These are phyloP conservation scores for Holotrichia oblita DNA, from an alignment of 1,140 invertebrate species.

Conservation along the genomic window DNA sequence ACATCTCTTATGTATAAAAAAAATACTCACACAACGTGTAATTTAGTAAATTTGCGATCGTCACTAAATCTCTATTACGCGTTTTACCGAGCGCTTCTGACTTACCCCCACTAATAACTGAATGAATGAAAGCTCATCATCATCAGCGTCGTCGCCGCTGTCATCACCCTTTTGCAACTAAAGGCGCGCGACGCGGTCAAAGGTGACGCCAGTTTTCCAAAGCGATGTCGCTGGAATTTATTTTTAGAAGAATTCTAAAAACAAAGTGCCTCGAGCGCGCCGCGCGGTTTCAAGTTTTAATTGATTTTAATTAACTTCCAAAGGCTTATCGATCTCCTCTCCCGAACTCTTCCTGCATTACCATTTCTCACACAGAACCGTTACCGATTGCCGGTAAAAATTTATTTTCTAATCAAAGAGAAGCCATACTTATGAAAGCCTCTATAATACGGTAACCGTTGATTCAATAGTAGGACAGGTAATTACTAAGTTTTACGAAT, in stretches of 20 bases:
- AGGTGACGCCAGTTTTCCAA: neutral
- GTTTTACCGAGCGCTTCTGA: neutral
- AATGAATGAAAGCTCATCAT: constrained; percentile 1
- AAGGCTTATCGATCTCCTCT: neutral
- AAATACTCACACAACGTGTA: neutral
- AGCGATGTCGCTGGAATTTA: neutral
- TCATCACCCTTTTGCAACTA: neutral
- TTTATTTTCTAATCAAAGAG: neutral
- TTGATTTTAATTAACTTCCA: constrained; percentile 14
- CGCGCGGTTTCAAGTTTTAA: neutral
- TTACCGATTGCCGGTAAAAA: neutral
- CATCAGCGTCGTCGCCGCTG: neutral
- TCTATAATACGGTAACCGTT: neutral
- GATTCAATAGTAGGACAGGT: neutral
- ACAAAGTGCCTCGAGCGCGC: neutral
- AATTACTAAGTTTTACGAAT: neutral
- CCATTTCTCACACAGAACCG: neutral
- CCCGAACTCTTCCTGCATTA: neutral
- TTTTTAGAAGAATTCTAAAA: constrained; percentile 8
- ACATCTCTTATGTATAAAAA: neutral
- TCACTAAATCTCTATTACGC: neutral
- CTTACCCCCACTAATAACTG: neutral
- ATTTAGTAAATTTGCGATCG: neutral
- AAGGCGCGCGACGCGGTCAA: neutral
- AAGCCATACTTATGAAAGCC: neutral